Conservation (phyloP, 35 echinoderm and acorn worm species). For the Amphiura filiformis region DNA sequence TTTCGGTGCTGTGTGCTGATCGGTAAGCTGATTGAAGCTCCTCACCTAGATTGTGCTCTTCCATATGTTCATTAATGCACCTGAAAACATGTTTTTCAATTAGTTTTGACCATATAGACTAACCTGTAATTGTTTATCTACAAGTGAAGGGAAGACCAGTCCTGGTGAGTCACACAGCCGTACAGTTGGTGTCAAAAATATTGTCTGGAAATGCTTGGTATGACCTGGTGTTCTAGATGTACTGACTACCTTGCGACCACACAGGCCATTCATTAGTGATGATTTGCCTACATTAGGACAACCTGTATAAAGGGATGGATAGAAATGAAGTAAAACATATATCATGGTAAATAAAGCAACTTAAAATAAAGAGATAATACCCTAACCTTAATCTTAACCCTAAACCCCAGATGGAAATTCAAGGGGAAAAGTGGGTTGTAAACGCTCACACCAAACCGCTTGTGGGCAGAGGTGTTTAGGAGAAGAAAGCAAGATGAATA, state of each 20-base stretch:
- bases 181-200: constrained; percentile 89
- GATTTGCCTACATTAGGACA: constrained; percentile 98
- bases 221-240: constrained; percentile 88
- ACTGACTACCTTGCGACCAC: constrained; percentile 94
- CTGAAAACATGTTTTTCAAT: no score
- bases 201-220: constrained; percentile 99
- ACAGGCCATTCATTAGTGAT: constrained; percentile 93
- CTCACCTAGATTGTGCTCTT: no score
- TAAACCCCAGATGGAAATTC: neutral
- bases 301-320: constrained; percentile 39
- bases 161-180: constrained; percentile 96
- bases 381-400: no score
- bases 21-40: no score
- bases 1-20: no score
- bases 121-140: constrained; percentile 92
- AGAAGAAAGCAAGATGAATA: no score
- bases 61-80: no score
- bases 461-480: no score
- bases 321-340: no score
- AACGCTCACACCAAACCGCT: no score
- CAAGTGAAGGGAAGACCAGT: constrained; percentile 90
- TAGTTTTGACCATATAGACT: no score
- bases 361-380: neutral
- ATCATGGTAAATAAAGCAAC: neutral
- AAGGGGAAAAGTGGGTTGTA: no score